Conservation (phyloP, 2,113 vertebrate genomes). For the Hoplias malabaricus region DNA sequence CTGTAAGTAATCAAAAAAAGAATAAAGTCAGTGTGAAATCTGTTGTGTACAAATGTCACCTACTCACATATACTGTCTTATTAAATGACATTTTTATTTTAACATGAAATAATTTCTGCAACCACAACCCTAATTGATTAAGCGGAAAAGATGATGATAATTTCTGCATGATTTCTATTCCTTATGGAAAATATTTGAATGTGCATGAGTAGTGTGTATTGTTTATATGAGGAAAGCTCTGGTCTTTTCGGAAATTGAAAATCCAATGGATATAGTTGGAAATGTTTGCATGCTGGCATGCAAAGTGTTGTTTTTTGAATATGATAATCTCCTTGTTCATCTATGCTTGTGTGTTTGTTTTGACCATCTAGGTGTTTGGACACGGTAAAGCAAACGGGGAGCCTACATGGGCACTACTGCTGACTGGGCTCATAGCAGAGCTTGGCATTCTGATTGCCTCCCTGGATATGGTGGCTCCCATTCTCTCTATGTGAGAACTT, state of each 20-base stretch:
- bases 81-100: too few relatives aligned
- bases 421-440: slow-evolving; percentile 93
- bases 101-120: too few relatives aligned
- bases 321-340: not conserved
- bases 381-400: slow-evolving; percentile 94
- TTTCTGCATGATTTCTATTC: not conserved
- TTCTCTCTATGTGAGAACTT: slow-evolving; percentile 92
- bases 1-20: too few relatives aligned
- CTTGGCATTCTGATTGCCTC: slow-evolving; percentile 98
- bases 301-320: not conserved
- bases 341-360: not conserved
- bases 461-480: slow-evolving; percentile 96
- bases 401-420: slow-evolving; percentile 92
- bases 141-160: too few relatives aligned
- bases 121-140: too few relatives aligned
- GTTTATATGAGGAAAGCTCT: slow-evolving; percentile 1
- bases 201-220: not conserved
- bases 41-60: too few relatives aligned
- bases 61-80: too few relatives aligned
- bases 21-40: too few relatives aligned
- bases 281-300: slow-evolving; percentile 54
- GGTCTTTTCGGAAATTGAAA: slow-evolving; percentile 41
- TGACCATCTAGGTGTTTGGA: slow-evolving; percentile 83
- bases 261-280: not conserved
- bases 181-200: not conserved